These are phyloP conservation scores for Cryptophagus acutangulus DNA, from an alignment of 2,888 invertebrate genomes.

Conservation along the genomic window DNA sequence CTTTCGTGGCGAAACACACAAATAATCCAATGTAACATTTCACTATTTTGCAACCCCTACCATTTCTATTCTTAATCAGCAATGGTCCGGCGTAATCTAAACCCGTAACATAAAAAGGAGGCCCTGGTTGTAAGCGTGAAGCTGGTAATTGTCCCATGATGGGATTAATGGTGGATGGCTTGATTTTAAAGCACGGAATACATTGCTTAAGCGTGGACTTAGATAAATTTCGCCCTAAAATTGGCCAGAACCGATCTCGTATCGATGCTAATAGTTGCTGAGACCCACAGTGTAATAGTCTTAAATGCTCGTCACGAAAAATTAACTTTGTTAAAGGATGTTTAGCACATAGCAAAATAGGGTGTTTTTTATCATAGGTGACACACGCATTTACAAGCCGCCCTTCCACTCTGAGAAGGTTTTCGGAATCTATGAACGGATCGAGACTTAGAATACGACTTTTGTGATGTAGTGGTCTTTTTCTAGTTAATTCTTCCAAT, in stretches of 20 bases:
- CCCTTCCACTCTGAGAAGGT: constrained; percentile 11
- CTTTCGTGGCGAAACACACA: constrained; percentile 18
- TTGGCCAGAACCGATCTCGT: constrained; percentile 9
- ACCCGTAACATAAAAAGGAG: constrained; percentile 16
- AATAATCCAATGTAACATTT: constrained; percentile 18
- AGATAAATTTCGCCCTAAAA: constrained; percentile 8
- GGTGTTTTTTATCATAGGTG: constrained; percentile 5
- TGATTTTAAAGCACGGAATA: constrained; percentile 8
- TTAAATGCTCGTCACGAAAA: constrained; percentile 4
- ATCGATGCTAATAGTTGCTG: constrained; percentile 7
- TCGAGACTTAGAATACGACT: constrained; percentile 12
- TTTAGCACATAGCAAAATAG: constrained; percentile 3
- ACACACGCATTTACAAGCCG: constrained; percentile 6
- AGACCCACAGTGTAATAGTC: constrained; percentile 4
- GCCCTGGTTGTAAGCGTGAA: constrained; percentile 4
- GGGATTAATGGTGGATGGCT: constrained; percentile 1
- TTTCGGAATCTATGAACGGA: constrained; percentile 9
- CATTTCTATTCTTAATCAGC: constrained; percentile 15
- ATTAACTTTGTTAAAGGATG: constrained; percentile 9
- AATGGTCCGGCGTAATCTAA: constrained; percentile 26
- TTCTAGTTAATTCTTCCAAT: not conserved
- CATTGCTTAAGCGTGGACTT: constrained; percentile 2
- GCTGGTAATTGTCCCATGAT: constrained; percentile 14
- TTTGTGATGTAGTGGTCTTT: not conserved
- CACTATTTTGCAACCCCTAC: constrained; percentile 10